phyloP scores from a whole-genome alignment of 1,140 invertebrate species.

The Megalopta genalis region DNA sequence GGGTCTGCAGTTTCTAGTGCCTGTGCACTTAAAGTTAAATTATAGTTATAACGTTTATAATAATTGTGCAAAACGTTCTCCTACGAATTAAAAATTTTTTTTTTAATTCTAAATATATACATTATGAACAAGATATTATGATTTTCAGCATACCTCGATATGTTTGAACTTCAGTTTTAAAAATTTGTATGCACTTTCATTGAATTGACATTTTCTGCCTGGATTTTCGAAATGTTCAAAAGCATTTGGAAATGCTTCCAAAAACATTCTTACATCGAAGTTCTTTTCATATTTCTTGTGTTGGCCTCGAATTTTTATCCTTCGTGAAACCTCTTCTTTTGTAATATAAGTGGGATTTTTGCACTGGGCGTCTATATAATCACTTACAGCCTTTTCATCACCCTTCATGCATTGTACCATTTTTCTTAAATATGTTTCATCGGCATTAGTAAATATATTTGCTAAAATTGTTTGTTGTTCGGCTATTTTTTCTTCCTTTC shows the following conservation, averaged over 20 bases:
- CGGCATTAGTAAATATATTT: conserved; percentile 78
- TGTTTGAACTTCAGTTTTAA: conserved; percentile 69
- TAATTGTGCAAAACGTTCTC: conserved; percentile 45
- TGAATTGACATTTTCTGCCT: conserved; percentile 67
- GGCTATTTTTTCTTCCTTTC: conserved; percentile 25
- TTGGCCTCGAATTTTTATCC: conserved; percentile 70
- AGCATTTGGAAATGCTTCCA: conserved; percentile 82
- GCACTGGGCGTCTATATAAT: conserved; percentile 72
- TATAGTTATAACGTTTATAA: conserved; percentile 59
- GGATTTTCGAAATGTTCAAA: conserved; percentile 78
- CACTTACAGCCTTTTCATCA: conserved; percentile 61
- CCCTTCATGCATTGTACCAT: conserved; percentile 62
- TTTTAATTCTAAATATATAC: not conserved
- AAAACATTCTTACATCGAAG: conserved; percentile 80
- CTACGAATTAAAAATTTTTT: conserved; percentile 6
- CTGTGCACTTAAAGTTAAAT: conserved; percentile 67
- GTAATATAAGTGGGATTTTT: conserved; percentile 81
- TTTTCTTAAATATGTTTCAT: conserved; percentile 80
- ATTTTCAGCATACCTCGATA: conserved; percentile 55
- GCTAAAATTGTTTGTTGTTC: conserved; percentile 73
- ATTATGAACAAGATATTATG: not conserved
- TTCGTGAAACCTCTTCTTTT: conserved; percentile 77
- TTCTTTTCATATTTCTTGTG: conserved; percentile 74
- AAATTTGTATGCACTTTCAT: conserved; percentile 68
- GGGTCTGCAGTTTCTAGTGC: conserved; percentile 45